Percentiles rank a stretch among this genome's conserved stretches.
Evolutionary conservation across 23 tunicate genomes (phyloP).

Genomic region (Pegea sp.): DNA sequence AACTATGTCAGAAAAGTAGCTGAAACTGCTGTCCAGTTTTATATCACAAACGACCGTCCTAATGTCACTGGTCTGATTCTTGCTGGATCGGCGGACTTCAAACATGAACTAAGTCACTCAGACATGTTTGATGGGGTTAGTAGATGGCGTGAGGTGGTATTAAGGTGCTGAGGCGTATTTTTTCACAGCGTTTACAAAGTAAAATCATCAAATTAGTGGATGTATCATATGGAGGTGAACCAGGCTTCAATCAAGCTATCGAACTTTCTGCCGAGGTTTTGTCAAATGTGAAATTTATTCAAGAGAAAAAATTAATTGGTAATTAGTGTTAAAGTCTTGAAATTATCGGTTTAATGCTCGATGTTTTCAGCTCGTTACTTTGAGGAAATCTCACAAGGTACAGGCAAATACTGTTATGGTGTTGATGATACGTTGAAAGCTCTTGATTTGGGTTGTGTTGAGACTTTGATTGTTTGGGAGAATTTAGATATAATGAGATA

Average conservation of each 20-base stretch:
- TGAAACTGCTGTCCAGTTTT: conserved; percentile 85
- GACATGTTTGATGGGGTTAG: conserved; percentile 88
- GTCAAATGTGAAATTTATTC: conserved; percentile 92
- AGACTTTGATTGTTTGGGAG: conserved; percentile 92
- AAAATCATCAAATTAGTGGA: conserved; percentile 77
- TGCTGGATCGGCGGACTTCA: conserved; percentile 98
- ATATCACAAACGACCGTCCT: conserved; percentile 84
- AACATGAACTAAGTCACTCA: conserved; percentile 84
- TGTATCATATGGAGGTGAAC: conserved; percentile 96
- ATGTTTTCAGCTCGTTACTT: conserved; percentile 31
- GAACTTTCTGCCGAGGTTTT: conserved; percentile 86
- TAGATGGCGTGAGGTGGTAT: too few species aligned
- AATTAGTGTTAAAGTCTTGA: background rate
- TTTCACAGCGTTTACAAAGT: conserved; percentile 44
- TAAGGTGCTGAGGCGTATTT: too few species aligned
- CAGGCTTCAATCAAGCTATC: conserved; percentile 98
- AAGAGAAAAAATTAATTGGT: conserved; percentile 91
- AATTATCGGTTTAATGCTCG: background rate
- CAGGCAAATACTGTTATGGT: conserved; percentile 96
- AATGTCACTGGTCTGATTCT: conserved; percentile 83
- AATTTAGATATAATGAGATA: conserved; percentile 88
- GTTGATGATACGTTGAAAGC: conserved; percentile 92
- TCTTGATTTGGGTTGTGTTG: conserved; percentile 91
- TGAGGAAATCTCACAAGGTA: conserved; percentile 96
- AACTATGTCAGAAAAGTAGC: conserved; percentile 97